phyloP scores from a whole-genome alignment of 2,797 vertebrate genomes.

The Sphenodon punctatus region DNA sequence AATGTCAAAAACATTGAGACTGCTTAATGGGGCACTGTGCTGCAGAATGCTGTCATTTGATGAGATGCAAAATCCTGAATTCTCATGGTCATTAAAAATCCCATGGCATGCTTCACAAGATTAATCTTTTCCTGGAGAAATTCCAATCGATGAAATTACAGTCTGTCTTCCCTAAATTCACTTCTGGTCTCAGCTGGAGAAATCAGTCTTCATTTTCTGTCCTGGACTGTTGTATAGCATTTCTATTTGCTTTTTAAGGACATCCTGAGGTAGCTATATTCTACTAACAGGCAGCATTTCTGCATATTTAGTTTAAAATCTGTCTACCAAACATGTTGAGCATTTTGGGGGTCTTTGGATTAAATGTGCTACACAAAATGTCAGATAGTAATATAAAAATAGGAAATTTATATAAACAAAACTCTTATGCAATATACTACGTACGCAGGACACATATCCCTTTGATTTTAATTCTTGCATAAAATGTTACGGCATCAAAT shows the following conservation, averaged over 20 bases:
- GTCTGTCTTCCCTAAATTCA: not conserved
- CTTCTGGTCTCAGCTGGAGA: not conserved
- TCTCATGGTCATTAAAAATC: not conserved
- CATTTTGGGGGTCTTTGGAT: not conserved
- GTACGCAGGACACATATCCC: not conserved
- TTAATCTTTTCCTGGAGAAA: not conserved
- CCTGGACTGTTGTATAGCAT: slow-evolving; percentile 18
- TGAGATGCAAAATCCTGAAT: not conserved
- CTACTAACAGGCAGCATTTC: not conserved
- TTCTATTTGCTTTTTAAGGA: not conserved
- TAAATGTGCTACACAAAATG: not conserved
- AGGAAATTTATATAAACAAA: no score
- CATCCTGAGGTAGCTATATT: slow-evolving; percentile 3
- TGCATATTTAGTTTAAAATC: accelerated
- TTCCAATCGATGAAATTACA: not conserved
- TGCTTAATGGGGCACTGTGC: not conserved
- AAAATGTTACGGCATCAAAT: not conserved
- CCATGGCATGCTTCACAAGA: not conserved
- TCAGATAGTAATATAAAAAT: not conserved
- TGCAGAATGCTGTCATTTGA: not conserved
- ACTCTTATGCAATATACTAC: not conserved
- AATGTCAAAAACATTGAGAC: not conserved
- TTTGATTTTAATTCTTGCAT: not conserved
- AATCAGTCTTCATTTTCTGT: slow-evolving; percentile 7
- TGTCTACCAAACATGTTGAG: not conserved